Evolutionary conservation across 2,113 vertebrate genomes (phyloP).

Genomic region (Pluvialis apricaria): DNA sequence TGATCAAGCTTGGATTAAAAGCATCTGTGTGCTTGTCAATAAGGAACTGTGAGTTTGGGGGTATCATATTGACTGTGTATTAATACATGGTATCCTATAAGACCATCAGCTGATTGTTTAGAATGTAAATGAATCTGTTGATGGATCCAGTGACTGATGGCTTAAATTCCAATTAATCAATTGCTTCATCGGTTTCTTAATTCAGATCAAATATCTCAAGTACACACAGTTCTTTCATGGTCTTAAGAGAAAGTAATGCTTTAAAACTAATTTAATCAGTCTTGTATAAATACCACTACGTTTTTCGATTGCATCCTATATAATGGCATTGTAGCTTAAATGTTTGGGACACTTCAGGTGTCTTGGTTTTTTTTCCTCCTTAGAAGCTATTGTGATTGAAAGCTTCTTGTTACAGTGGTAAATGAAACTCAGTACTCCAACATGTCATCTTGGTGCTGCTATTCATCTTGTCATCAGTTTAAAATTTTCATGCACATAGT

Average conservation of each 20-base stretch:
- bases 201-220: slow-evolving; percentile 98
- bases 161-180: slow-evolving; percentile 99
- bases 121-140: slow-evolving; percentile 95
- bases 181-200: slow-evolving; percentile 96
- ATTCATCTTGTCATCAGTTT: slow-evolving; percentile 52
- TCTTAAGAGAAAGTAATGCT: slow-evolving; percentile 92
- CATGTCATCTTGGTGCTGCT: slow-evolving; percentile 3
- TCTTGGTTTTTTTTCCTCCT: not conserved
- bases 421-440: slow-evolving; percentile 17
- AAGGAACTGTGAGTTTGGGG: slow-evolving; percentile 67
- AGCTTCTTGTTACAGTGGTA: slow-evolving; percentile 10
- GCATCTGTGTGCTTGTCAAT: slow-evolving; percentile 80
- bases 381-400: slow-evolving; percentile 8
- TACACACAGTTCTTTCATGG: slow-evolving; percentile 81
- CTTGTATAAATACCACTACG: slow-evolving; percentile 82
- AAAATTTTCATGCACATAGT: slow-evolving; percentile 60
- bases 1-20: slow-evolving; percentile 81
- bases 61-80: slow-evolving; percentile 86
- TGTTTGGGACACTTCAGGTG: slow-evolving; percentile 53
- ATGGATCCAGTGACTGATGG: slow-evolving; percentile 95
- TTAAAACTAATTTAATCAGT: slow-evolving; percentile 90
- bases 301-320: slow-evolving; percentile 68
- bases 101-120: slow-evolving; percentile 92
- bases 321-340: slow-evolving; percentile 77
- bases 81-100: slow-evolving; percentile 86